A percentile compares a stretch with the other conserved stretches of the same genome.
Conservation (phyloP, 2,797 vertebrate species). For the Pogoniulus pusillus region DNA sequence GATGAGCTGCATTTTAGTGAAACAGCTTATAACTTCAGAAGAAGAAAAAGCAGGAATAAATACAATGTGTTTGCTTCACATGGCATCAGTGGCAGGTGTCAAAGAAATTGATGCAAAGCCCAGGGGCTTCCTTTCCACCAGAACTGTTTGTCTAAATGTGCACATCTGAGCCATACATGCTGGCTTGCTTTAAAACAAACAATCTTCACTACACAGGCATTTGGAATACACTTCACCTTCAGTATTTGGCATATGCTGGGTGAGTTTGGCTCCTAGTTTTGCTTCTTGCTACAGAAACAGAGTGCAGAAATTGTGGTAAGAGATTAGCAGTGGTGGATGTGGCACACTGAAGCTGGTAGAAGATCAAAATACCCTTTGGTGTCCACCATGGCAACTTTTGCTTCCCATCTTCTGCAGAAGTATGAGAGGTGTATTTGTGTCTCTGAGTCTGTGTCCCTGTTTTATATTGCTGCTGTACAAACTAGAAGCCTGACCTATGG, state of each 20-base stretch:
- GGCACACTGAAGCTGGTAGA: neutral
- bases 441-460: accelerated
- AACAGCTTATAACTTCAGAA: neutral
- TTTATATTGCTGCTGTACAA: neutral
- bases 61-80: neutral
- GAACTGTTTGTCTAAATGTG: neutral
- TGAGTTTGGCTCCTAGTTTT: neutral
- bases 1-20: neutral
- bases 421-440: neutral
- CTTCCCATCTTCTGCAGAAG: neutral
- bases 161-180: accelerated
- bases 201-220: neutral
- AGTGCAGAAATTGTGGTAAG: neutral
- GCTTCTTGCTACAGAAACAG: neutral
- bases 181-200: neutral
- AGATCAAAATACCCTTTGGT: neutral
- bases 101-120: neutral
- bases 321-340: neutral
- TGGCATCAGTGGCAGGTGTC: neutral
- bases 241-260: neutral
- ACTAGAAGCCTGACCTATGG: neutral
- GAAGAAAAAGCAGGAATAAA: neutral
- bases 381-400: neutral
- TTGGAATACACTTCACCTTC: neutral
- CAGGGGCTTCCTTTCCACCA: neutral